phyloP scores from a whole-genome alignment of 2,888 invertebrate genomes.

The Lottia scabra region DNA sequence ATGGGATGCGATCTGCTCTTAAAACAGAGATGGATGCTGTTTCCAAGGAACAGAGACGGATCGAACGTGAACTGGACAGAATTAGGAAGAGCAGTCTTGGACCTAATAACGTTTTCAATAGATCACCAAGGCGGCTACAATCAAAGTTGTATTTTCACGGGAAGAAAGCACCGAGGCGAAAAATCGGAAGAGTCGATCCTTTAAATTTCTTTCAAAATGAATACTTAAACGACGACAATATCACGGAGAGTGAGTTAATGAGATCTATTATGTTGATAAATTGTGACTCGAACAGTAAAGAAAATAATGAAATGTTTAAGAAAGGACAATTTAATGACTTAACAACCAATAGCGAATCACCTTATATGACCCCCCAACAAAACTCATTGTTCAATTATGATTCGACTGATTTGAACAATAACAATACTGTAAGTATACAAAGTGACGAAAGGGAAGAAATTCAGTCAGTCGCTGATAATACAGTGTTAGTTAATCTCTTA shows the following conservation, averaged over 20 bases:
- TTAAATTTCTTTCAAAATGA: not conserved
- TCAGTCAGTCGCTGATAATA: not conserved
- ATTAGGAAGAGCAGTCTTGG: not conserved
- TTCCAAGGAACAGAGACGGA: not conserved
- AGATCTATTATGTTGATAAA: not conserved
- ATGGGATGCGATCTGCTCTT: constrained; percentile 21
- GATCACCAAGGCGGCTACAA: not conserved
- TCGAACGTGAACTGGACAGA: constrained; percentile 1
- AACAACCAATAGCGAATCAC: not conserved
- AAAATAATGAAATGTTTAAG: not conserved
- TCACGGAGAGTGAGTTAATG: not conserved
- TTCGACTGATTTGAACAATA: not conserved
- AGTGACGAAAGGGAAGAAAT: not conserved
- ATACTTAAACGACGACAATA: not conserved
- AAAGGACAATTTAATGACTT: constrained; percentile 1
- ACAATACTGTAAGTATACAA: not conserved
- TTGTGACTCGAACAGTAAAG: not conserved
- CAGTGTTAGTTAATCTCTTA: not conserved
- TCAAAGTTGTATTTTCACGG: not conserved
- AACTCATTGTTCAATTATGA: not conserved
- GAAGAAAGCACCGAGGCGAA: not conserved
- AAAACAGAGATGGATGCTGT: not conserved
- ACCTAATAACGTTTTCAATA: not conserved
- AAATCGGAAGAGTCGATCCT: not conserved
- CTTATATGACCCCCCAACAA: not conserved